These are phyloP conservation scores for Monochamus alternatus DNA, from an alignment of 2,888 invertebrate species.

Conservation along the genomic window DNA sequence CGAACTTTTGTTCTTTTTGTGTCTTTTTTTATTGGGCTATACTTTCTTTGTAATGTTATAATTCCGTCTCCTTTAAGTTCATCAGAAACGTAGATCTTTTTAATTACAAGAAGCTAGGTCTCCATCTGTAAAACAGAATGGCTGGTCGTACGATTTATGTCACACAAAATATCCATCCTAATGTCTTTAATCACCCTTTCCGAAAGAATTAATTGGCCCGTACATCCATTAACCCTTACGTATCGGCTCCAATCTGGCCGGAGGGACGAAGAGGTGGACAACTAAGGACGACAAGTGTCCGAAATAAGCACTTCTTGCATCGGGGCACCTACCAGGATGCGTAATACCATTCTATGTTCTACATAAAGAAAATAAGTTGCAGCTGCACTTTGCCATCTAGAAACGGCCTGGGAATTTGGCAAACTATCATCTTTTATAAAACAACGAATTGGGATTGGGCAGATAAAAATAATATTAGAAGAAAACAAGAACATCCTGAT, in stretches of 20 bases:
- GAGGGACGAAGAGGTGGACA: slow-evolving; percentile 13
- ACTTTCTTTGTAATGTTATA: background rate
- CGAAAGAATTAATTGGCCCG: slow-evolving; percentile 33
- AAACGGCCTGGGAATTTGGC: too few relatives aligned
- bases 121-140: background rate
- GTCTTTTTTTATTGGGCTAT: too few relatives aligned
- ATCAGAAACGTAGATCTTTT: too few relatives aligned
- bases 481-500: too few relatives aligned
- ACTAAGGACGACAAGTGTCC: slow-evolving; percentile 33
- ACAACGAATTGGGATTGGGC: too few relatives aligned
- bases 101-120: background rate
- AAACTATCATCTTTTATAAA: too few relatives aligned
- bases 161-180: slow-evolving; percentile 17
- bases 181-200: slow-evolving; percentile 29
- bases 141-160: slow-evolving; percentile 13
- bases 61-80: background rate
- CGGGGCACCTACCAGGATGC: background rate
- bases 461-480: too few relatives aligned
- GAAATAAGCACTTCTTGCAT: slow-evolving; percentile 32
- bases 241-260: slow-evolving; percentile 30
- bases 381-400: too few relatives aligned
- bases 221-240: slow-evolving; percentile 33
- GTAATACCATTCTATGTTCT: background rate
- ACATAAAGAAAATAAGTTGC: too few relatives aligned
- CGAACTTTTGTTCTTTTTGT: too few relatives aligned